These are phyloP conservation scores for Cacatua alba DNA, from an alignment of 2,113 vertebrate species.

Conservation along the genomic window DNA sequence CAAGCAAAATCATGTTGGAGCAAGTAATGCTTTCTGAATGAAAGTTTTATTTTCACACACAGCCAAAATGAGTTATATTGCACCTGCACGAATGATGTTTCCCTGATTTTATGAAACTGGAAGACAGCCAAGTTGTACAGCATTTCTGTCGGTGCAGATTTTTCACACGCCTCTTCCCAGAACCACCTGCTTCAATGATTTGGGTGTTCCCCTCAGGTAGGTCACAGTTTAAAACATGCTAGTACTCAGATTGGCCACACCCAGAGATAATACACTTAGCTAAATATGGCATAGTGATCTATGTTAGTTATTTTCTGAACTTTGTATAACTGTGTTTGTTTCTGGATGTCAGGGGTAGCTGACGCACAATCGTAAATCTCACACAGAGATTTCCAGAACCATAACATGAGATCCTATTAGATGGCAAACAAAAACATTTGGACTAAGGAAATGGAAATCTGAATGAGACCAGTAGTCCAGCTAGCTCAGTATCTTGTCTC, in stretches of 20 bases:
- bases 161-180: conserved; percentile 52
- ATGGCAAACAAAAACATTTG: not conserved
- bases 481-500: not conserved
- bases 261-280: conserved; percentile 24
- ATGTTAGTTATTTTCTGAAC: conserved; percentile 3
- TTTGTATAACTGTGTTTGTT: not conserved
- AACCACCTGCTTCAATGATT: conserved; percentile 46
- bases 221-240: conserved; percentile 59
- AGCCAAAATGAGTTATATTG: conserved; percentile 54
- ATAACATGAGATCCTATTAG: not conserved
- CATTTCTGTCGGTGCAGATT: not conserved
- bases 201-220: conserved; percentile 54
- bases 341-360: not conserved
- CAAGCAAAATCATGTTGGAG: conserved; percentile 62
- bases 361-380: not conserved
- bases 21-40: conserved; percentile 49
- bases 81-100: conserved; percentile 56
- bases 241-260: conserved; percentile 51
- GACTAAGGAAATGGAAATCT: not conserved
- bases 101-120: conserved; percentile 59
- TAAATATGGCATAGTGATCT: conserved; percentile 1
- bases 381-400: not conserved
- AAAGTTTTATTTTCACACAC: conserved; percentile 59
- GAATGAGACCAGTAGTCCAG: not conserved
- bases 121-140: conserved; percentile 12